phyloP scores from a whole-genome alignment of 2,888 invertebrate genomes.

The Lomographa bimaculata region DNA sequence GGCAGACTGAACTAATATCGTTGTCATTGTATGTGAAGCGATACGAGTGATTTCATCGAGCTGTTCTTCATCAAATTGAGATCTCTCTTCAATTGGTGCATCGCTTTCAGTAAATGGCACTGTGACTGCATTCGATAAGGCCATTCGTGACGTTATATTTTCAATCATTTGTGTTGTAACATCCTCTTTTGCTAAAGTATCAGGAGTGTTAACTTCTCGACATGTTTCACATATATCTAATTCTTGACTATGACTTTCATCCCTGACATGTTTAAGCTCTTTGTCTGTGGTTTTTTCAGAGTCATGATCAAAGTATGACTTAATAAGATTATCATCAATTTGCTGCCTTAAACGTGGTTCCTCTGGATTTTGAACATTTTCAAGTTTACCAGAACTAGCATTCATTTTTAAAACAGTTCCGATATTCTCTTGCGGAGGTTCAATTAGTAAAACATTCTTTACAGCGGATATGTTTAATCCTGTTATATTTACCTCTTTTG shows the following conservation, averaged over 20 bases:
- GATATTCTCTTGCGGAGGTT: conserved; percentile 31
- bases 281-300: conserved; percentile 6
- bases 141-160: conserved; percentile 70
- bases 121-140: conserved; percentile 66
- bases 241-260: conserved; percentile 31
- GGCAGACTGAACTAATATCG: conserved; percentile 60
- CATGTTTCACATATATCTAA: conserved; percentile 69
- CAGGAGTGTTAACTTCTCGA: conserved; percentile 59
- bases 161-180: conserved; percentile 68
- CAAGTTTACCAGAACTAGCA: conserved; percentile 24
- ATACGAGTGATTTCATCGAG: conserved; percentile 59
- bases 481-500: conserved; percentile 3
- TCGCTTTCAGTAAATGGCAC: conserved; percentile 49
- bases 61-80: conserved; percentile 42
- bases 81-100: conserved; percentile 30
- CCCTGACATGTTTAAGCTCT: conserved; percentile 5
- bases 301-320: conserved; percentile 20
- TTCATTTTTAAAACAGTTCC: conserved; percentile 25
- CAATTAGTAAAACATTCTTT: conserved; percentile 32
- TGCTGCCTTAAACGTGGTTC: conserved; percentile 2
- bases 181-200: conserved; percentile 44
- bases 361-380: conserved; percentile 16
- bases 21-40: conserved; percentile 64
- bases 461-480: conserved; percentile 27
- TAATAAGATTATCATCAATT: conserved; percentile 5